Evolutionary conservation across 1,140 invertebrate species (phyloP), one percentile per base, ranked within the genome.

Genomic region (Gonatopus flavifemur): DNA sequence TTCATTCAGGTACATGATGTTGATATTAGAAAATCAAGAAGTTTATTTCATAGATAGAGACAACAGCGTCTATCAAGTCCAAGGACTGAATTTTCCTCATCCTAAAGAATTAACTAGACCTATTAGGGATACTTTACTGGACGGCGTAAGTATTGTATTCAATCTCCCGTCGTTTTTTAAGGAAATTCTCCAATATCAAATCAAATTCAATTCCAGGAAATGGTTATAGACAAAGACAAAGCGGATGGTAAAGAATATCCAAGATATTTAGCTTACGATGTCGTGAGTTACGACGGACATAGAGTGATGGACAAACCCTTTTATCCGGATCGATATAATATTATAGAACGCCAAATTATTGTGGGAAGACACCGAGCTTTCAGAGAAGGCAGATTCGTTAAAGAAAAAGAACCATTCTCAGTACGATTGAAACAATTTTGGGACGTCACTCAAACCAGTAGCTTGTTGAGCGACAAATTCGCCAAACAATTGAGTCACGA

Each of bases 41-140:
- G 83, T 98, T 5, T 99, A 89, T 69, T 95, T 98, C 74, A 82
- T 98, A 58, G 98, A 99, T 80, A 82, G 98, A 70, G 94, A 99
- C 75, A 91, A 98, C 74, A 88, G 88, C 60, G 87, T 96, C n/a
- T 99, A 97, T 77, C 83, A 90, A 80, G 90, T 96, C 1, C 77
- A 83, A 13, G 87, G 86, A 39, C 70, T 98, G 2, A 80, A 77
- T 38, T 99, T 99, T 81, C 83, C 88, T 1, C 79, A 87, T 59
- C 79, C 85, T 46, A 89, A 88, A 71, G 85, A 94, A 70, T 72
- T 85, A 0, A 80, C 79, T 7, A 78, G 82, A 49, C 88, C 89
- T 78, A 67, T 98, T 1, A 80, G 67, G 37, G 83, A 95, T 64
- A 98, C 96, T 1, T 78, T 99, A 10, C 66, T 99, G 12, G 98